Base-by-base conservation (phyloP, 2,888 invertebrate species). In the Pegoplata infirma region DNA sequence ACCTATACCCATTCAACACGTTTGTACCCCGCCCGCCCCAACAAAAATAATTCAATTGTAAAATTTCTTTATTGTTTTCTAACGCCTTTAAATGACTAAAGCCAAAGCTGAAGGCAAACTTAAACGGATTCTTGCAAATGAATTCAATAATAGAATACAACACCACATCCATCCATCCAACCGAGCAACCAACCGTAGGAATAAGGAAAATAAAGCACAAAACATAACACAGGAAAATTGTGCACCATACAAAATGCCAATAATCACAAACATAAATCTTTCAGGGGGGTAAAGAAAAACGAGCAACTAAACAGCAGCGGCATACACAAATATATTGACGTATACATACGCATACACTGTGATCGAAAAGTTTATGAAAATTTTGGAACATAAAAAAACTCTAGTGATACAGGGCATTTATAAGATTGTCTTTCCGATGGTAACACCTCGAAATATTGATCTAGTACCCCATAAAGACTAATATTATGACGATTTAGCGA, bases 211-310 rank as follows among this genome's bases (percentile, higher is more conserved):
- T 23, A 63, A 23, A 61, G 14, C n/a, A 21, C 25, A 66, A 23
- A 63, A 44, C 28, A 6, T 10, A 25, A 16, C 10, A 12, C 21
- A 25, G 40, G 5, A 2, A 32, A 40, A 59, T 63, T 67, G 28
- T 58, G 40, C 63, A 72, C 40, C 68, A 71, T 61, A 75, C 61
- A 75, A 75, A 72, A 67, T 79, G 71, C 63, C 71, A 78, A 74
- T 78, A 79, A 76, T 74, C 78, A 67, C 67, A 73, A 56, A 58
- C 71, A 78, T 72, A 77, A 80, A 75, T 79, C 79, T 79, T 75
- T 67, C 51, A 47, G 69, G 58, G 19, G 10, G 19, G n/a, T n/a
- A 5, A 6, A 12, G 25, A 55, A 10, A 55, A 17, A 0, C 19
- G n/a, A 21, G 14, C 12, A 71, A 32, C 12, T 40, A 40, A 58